phyloP scores from a whole-genome alignment of 2,797 vertebrate genomes.

The Rhynchonycteris naso region DNA sequence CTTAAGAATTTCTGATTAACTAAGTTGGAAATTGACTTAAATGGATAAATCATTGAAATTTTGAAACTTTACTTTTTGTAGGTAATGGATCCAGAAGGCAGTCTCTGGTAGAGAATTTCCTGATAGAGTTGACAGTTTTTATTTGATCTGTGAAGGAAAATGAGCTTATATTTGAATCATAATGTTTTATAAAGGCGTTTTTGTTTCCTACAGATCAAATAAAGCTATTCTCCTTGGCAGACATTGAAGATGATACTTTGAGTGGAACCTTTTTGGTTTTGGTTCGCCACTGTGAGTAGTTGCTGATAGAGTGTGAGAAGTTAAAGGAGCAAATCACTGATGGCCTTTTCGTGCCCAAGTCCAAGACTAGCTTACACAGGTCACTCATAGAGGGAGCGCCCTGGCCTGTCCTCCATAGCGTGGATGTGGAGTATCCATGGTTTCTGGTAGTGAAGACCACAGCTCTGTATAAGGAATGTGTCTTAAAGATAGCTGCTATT shows the following conservation, averaged over 20 bases:
- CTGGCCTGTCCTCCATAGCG: too few relatives aligned
- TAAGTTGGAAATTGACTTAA: neutral
- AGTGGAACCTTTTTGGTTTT: neutral
- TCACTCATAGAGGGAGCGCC: neutral
- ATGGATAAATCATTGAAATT: neutral
- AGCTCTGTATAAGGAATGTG: neutral
- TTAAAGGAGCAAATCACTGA: neutral
- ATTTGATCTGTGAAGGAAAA: neutral
- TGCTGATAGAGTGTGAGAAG: neutral
- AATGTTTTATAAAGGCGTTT: neutral
- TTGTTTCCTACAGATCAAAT: neutral
- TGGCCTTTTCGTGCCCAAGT: neutral
- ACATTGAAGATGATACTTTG: neutral
- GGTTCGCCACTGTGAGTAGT: neutral
- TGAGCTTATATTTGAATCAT: neutral
- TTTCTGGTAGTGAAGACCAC: neutral
- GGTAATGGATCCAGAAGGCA: neutral
- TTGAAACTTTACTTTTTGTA: neutral
- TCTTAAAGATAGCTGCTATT: neutral
- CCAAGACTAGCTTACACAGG: neutral
- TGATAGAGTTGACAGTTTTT: neutral
- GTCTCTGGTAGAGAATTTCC: neutral
- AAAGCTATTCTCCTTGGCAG: neutral
- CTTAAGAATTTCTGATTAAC: conserved; percentile 12
- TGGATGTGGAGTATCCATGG: neutral